Evolutionary conservation across 2,113 vertebrate genomes (phyloP), one percentile per base, ranked within the genome.

Genomic region (Scalopus aquaticus): DNA sequence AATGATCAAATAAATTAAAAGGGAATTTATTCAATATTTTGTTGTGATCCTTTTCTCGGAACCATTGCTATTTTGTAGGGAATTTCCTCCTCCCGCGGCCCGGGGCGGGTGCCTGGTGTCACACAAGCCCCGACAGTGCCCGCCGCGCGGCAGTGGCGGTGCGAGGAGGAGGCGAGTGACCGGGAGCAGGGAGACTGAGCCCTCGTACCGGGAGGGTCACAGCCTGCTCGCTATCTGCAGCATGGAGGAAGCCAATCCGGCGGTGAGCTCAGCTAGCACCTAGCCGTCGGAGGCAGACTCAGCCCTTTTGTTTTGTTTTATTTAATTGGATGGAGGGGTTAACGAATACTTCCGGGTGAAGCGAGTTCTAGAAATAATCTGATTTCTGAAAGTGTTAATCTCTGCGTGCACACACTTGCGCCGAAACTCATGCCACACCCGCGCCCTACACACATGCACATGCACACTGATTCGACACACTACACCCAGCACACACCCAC

Each of bases 1-100:
- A 99, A 99, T 99, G 99, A 99, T 99, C 99, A 99, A 99, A 99
- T 98, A 99, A 99, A 99, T 99, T 99, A 99, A 99, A 99, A 98
- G 96, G 98, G 98, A 99, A 99, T 99, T 99, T 98, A 98, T 98
- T 98, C 99, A 99, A 99, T 99, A 99, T 99, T 99, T 99, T 98
- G 98, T 98, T 98, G 98, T 98, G 97, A 99, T 99, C 98, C 98
- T 98, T 98, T 99, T 98, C 98, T 99, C 97, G 90, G 98, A 98
- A 98, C 98, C 98, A 98, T 97, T 98, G 98, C 98, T 98, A 97
- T 98, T 98, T 98, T 98, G 98, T 98, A 98, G 93, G 98, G 98
- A 98, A 98, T 98, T 97, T 98, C 97, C 98, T 98, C 98, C 98
- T 98, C 98, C 96, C 96, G 96, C 97, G 97, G 98, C 98, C 98